phyloP scores from a whole-genome alignment of 2,888 invertebrate genomes.

The Pseudococcus jackbeardsleyi region DNA sequence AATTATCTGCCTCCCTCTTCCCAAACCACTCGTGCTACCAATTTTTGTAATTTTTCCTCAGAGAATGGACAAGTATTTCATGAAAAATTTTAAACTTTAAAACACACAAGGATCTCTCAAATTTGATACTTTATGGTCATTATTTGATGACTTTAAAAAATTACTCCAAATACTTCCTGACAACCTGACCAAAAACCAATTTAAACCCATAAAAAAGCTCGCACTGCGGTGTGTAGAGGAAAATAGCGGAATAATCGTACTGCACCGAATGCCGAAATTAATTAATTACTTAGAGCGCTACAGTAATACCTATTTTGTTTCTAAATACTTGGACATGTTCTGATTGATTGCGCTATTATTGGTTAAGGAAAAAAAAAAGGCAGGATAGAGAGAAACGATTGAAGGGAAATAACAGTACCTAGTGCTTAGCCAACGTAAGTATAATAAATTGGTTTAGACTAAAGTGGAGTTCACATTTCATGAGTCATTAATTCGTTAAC shows the following conservation, averaged over 20 bases:
- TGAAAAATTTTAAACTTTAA: too few species aligned
- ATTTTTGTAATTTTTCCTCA: too few species aligned
- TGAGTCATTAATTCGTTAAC: conserved; percentile 57
- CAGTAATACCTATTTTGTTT: conserved; percentile 44
- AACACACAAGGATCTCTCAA: too few species aligned
- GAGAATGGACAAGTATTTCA: too few species aligned
- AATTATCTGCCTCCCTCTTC: too few species aligned
- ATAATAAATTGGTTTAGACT: conserved; percentile 50
- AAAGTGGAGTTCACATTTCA: conserved; percentile 55
- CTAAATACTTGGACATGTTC: conserved; percentile 27
- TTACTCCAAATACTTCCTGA: too few species aligned
- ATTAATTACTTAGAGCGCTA: conserved; percentile 9
- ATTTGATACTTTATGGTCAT: too few species aligned
- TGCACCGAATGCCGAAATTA: conserved; percentile 14
- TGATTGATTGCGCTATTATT: conserved; percentile 56
- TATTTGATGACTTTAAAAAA: too few species aligned
- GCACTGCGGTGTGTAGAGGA: neutral
- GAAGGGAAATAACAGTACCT: conserved; percentile 29
- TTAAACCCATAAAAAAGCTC: too few species aligned
- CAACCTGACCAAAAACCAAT: too few species aligned
- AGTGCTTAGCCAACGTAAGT: conserved; percentile 2
- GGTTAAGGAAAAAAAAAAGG: conserved; percentile 1
- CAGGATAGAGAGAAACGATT: neutral
- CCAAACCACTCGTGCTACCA: too few species aligned
- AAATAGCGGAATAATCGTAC: conserved; percentile 5